Percentiles rank a stretch among this genome's conserved stretches.
phyloP scores from a whole-genome alignment of 2,888 invertebrate species.

The Ophion ellenae region DNA sequence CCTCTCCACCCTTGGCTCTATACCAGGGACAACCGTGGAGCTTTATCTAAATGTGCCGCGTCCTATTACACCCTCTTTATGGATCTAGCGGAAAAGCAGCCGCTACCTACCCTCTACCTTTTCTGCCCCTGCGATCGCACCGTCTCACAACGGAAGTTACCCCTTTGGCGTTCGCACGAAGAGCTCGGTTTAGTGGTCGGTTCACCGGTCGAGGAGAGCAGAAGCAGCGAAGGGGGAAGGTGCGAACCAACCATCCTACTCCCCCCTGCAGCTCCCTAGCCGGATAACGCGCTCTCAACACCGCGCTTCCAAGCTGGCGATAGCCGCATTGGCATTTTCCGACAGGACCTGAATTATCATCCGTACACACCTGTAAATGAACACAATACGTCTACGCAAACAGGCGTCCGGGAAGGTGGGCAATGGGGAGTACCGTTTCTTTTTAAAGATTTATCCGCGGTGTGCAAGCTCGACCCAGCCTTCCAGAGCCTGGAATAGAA shows the following conservation, averaged over 20 bases:
- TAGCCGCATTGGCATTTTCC: conserved; percentile 80
- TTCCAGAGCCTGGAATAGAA: conserved; percentile 47
- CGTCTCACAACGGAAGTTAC: conserved; percentile 40
- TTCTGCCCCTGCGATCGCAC: conserved; percentile 14
- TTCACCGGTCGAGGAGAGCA: conserved; percentile 3
- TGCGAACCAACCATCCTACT: conserved; percentile 33
- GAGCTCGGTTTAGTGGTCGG: conserved; percentile 43
- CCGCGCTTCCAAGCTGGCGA: conserved; percentile 78
- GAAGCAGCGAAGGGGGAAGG: conserved; percentile 1
- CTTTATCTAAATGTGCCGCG: conserved; percentile 79
- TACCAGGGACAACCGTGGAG: conserved; percentile 26
- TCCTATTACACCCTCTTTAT: conserved; percentile 43
- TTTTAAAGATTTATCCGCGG: conserved; percentile 81
- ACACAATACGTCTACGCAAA: conserved; percentile 6
- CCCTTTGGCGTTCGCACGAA: conserved; percentile 55
- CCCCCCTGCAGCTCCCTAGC: conserved; percentile 25
- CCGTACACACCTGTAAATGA: conserved; percentile 58
- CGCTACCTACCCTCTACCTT: conserved; percentile 35
- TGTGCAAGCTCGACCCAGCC: conserved; percentile 55
- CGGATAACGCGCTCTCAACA: conserved; percentile 76
- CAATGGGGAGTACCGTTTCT: conserved; percentile 73
- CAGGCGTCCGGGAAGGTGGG: conserved; percentile 22
- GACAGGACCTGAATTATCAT: conserved; percentile 82
- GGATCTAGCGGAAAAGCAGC: conserved; percentile 29
- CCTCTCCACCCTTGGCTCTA: conserved; percentile 22